Percentiles rank a stretch among this genome's conserved stretches.
These are phyloP conservation scores for Mesorhabditis spiculigera DNA, from an alignment of 2,888 invertebrate genomes.

Conservation along the genomic window DNA sequence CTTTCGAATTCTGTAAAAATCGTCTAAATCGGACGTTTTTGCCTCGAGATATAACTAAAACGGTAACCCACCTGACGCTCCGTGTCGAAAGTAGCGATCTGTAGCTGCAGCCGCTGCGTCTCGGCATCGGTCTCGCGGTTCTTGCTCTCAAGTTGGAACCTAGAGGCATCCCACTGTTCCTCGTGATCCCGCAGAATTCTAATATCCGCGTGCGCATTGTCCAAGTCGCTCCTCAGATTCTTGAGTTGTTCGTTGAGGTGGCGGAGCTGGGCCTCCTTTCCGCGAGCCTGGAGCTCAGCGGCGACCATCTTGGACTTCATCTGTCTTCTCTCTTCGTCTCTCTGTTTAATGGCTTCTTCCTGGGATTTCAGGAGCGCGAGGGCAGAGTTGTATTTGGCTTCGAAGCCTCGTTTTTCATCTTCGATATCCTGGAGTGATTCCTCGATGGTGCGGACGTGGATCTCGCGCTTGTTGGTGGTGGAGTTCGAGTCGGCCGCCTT, in stretches of 20 bases:
- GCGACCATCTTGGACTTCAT: constrained; percentile 56
- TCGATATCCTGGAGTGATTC: constrained; percentile 53
- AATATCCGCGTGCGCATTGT: constrained; percentile 52
- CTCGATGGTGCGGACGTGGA: constrained; percentile 51
- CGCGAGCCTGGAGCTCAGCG: constrained; percentile 55
- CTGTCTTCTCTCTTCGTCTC: constrained; percentile 55
- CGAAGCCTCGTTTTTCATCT: constrained; percentile 54
- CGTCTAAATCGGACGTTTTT: too few species aligned
- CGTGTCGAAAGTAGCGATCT: constrained; percentile 47
- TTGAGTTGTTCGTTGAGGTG: constrained; percentile 46
- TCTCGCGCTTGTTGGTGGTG: constrained; percentile 51
- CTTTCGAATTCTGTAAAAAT: too few species aligned
- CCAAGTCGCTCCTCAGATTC: constrained; percentile 52
- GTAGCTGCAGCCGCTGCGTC: constrained; percentile 42
- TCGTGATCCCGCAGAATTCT: constrained; percentile 50
- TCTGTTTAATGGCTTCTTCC: constrained; percentile 53
- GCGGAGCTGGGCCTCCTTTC: constrained; percentile 56
- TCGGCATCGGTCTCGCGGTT: constrained; percentile 53
- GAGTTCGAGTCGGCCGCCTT: constrained; percentile 53
- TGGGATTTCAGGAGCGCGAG: constrained; percentile 55
- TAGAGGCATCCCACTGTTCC: constrained; percentile 47
- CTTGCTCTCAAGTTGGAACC: constrained; percentile 50
- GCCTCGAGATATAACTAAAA: too few species aligned
- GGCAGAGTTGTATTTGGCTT: constrained; percentile 50
- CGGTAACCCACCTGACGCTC: constrained; percentile 36